Conservation (phyloP, 2,113 vertebrate species). For the Nansenia antarctica region DNA sequence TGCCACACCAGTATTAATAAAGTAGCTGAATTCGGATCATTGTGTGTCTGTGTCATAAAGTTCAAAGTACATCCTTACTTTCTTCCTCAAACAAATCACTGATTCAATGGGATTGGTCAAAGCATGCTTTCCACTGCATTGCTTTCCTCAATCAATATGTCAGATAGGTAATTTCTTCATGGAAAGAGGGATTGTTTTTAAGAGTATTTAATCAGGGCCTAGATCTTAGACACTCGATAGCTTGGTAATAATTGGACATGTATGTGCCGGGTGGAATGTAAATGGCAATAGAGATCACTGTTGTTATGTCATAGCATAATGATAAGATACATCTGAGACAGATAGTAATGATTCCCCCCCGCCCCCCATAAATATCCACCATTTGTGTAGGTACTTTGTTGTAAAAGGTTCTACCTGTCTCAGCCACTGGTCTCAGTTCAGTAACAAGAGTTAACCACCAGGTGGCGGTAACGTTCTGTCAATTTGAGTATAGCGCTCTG, state of each 20-base stretch:
- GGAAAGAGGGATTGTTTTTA: not conserved
- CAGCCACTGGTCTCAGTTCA: not conserved
- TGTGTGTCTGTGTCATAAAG: not conserved
- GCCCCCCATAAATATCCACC: too few relatives aligned
- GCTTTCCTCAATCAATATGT: too few relatives aligned
- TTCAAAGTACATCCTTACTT: not conserved
- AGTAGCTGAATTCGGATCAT: conserved; percentile 10
- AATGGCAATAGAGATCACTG: too few relatives aligned
- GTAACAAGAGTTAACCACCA: not conserved
- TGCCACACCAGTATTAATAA: conserved; percentile 41
- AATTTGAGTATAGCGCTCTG: not conserved
- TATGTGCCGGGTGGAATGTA: too few relatives aligned
- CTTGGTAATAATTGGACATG: too few relatives aligned
- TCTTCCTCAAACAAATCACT: not conserved
- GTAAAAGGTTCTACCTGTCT: too few relatives aligned
- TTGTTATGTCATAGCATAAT: not conserved
- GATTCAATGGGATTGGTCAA: too few relatives aligned
- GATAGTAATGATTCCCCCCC: too few relatives aligned
- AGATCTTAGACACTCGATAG: not conserved
- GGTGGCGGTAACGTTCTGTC: not conserved
- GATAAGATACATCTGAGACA: not conserved
- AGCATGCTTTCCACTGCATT: too few relatives aligned
- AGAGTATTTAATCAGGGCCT: not conserved
- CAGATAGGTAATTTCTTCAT: too few relatives aligned
- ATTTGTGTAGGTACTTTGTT: too few relatives aligned